Percentiles rank a stretch among this genome's conserved stretches.
Evolutionary conservation across 2,113 vertebrate species (phyloP).

Genomic region (Piaya cayana): DNA sequence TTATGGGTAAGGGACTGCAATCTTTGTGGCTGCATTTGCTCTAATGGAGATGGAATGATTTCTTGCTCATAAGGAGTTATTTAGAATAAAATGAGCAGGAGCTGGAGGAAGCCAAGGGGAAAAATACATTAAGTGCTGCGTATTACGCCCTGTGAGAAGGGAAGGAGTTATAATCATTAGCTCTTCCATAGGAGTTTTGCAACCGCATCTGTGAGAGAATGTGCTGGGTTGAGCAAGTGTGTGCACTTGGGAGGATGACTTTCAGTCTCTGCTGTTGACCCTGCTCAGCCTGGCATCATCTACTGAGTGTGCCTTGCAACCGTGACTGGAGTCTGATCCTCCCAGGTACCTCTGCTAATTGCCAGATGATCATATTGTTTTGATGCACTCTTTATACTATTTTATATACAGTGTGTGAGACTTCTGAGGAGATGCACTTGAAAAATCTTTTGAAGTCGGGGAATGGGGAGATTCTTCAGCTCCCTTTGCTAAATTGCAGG

Average conservation of each 20-base stretch:
- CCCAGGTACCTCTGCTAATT: neutral
- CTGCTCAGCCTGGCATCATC: neutral
- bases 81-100: neutral
- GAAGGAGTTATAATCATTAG: neutral
- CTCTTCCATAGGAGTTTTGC: neutral
- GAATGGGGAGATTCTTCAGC: neutral
- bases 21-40: neutral
- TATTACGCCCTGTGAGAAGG: neutral
- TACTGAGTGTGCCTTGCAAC: neutral
- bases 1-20: neutral
- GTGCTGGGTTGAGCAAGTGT: neutral
- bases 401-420: neutral
- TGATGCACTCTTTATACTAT: neutral
- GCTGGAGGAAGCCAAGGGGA: neutral
- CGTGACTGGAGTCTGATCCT: neutral
- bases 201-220: neutral
- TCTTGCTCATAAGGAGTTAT: neutral
- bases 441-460: neutral
- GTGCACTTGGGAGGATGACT: neutral
- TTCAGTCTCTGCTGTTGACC: neutral
- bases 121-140: neutral
- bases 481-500: neutral
- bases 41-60: neutral
- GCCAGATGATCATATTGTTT: accelerated
- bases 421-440: neutral